Percentiles rank a stretch among this genome's conserved stretches.
phyloP scores from a whole-genome alignment of 2,797 vertebrate species.

The Platalea minor region DNA sequence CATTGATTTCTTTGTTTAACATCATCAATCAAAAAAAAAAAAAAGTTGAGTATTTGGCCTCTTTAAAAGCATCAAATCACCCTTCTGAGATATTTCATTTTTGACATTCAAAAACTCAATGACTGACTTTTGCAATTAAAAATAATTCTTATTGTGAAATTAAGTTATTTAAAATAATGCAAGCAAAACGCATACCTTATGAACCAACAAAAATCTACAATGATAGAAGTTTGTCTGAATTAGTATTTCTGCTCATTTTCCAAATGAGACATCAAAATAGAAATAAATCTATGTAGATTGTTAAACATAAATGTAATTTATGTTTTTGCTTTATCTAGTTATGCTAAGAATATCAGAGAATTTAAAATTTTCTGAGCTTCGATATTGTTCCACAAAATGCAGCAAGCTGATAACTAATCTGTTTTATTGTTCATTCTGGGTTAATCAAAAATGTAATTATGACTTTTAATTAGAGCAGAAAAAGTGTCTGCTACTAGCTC shows the following conservation, averaged over 20 bases:
- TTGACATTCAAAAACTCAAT: not conserved
- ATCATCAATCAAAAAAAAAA: not conserved
- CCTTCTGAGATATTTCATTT: not conserved
- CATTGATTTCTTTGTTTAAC: not conserved
- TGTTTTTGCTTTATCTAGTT: constrained; percentile 22
- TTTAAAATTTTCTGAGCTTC: not conserved
- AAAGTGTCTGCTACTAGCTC: constrained; percentile 35
- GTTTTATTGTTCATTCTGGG: constrained; percentile 46
- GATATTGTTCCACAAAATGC: constrained; percentile 7
- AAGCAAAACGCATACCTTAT: not conserved
- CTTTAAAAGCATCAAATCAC: not conserved
- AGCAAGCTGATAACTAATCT: constrained; percentile 48
- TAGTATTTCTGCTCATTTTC: constrained; percentile 4
- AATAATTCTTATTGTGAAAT: not conserved
- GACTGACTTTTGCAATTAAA: not conserved
- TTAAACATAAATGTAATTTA: not conserved
- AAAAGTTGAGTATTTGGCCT: rapidly evolving
- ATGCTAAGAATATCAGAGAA: not conserved
- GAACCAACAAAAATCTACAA: not conserved
- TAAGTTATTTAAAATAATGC: not conserved
- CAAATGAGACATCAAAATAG: not conserved
- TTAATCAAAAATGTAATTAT: constrained; percentile 62
- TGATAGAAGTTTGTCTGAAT: not conserved
- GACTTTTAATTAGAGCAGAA: constrained; percentile 59
- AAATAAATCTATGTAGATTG: not conserved